A percentile compares a stretch with the other conserved stretches of the same genome.
These are phyloP conservation scores for Sebastes taczanowskii DNA, from an alignment of 2,797 vertebrate genomes.

Conservation along the genomic window DNA sequence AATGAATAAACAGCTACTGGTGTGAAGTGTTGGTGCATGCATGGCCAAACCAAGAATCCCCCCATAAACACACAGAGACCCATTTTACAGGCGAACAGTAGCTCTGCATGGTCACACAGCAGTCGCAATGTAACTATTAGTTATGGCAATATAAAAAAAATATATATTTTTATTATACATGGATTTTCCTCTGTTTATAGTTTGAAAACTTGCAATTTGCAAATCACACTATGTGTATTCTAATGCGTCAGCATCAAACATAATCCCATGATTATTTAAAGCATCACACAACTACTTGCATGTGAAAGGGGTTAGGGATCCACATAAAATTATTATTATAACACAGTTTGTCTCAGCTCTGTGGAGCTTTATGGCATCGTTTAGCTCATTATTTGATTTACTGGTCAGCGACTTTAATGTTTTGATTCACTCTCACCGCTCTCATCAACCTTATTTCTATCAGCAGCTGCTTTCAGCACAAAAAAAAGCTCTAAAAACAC, in stretches of 20 bases:
- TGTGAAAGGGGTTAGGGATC: background rate
- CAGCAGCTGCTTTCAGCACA: background rate
- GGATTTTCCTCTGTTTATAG: background rate
- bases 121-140: background rate
- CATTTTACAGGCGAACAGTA: background rate
- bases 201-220: background rate
- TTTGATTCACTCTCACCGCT: background rate
- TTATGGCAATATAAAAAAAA: background rate
- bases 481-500: background rate
- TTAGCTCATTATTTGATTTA: background rate
- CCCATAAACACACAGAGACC: background rate
- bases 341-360: background rate
- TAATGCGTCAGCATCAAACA: background rate
- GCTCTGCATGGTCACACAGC: background rate
- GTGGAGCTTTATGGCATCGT: background rate
- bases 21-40: conserved; percentile 5
- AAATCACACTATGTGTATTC: background rate
- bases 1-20: conserved; percentile 39
- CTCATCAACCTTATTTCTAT: background rate
- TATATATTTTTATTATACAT: background rate
- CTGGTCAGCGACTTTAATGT: background rate
- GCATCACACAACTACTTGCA: background rate
- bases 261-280: background rate
- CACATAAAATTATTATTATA: background rate
- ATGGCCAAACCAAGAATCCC: background rate